These are phyloP conservation scores for Brienomyrus longianalis DNA, from an alignment of 2,113 vertebrate species.

Conservation along the genomic window DNA sequence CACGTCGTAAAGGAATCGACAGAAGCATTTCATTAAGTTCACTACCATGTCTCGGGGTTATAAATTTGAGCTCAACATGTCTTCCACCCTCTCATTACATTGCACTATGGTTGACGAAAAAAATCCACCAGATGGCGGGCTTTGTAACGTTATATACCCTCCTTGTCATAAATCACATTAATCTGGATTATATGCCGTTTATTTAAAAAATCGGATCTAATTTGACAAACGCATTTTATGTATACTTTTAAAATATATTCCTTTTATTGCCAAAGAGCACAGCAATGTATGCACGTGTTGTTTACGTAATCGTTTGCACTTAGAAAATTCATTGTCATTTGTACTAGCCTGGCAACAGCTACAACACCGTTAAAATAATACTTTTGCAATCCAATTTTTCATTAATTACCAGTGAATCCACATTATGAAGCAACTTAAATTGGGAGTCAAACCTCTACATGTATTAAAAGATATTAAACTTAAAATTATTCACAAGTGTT, in stretches of 20 bases:
- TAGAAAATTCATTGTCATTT: background rate
- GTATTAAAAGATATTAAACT: background rate
- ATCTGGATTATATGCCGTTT: background rate
- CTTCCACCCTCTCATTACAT: background rate
- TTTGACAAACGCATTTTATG: background rate
- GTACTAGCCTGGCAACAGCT: background rate
- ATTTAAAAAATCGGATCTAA: background rate
- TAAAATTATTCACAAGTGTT: background rate
- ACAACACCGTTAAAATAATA: background rate
- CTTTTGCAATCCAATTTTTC: background rate
- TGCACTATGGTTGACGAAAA: background rate
- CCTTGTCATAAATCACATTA: background rate
- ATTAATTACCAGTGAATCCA: background rate
- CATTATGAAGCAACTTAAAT: background rate
- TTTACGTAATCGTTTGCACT: background rate
- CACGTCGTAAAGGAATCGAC: background rate
- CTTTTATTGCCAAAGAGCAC: background rate
- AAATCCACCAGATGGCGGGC: background rate
- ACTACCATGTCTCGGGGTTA: background rate
- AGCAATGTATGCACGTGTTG: background rate
- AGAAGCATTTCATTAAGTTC: background rate
- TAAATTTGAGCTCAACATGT: background rate
- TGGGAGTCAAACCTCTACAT: background rate
- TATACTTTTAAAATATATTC: background rate
- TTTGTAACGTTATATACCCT: background rate